A percentile compares a stretch with the other conserved stretches of the same genome.
Conservation (phyloP, 2,888 invertebrate species). For the Muscina levida region DNA sequence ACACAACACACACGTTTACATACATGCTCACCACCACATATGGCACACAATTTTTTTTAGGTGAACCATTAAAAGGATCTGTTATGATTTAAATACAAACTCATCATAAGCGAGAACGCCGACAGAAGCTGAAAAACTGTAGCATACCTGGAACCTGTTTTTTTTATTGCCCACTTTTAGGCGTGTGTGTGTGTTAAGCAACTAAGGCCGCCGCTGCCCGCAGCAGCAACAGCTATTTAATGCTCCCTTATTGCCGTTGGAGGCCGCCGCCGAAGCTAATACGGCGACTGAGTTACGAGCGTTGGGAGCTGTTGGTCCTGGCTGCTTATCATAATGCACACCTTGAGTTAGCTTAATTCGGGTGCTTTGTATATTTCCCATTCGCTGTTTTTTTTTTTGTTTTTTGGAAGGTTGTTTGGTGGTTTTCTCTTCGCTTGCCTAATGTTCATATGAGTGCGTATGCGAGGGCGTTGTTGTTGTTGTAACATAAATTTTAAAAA, state of each 20-base stretch:
- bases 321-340: constrained; percentile 68
- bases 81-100: constrained; percentile 68
- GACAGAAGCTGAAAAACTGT: not conserved
- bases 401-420: constrained; percentile 1
- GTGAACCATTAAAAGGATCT: constrained; percentile 68
- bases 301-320: not conserved
- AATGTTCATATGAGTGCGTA: constrained; percentile 21
- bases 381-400: constrained; percentile 17
- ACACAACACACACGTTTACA: not conserved
- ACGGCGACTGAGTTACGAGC: constrained; percentile 25
- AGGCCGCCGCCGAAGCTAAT: constrained; percentile 18
- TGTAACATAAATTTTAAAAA: constrained; percentile 68
- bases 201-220: constrained; percentile 12
- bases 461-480: constrained; percentile 33
- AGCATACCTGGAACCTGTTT: constrained; percentile 22
- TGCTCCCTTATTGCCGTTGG: not conserved
- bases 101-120: constrained; percentile 53
- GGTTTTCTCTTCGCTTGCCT: no score
- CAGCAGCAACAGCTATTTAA: constrained; percentile 28
- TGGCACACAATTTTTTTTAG: constrained; percentile 42
- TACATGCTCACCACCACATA: constrained; percentile 25
- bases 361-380: no score
- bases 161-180: constrained; percentile 27
- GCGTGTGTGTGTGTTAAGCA: constrained; percentile 9
- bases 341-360: constrained; percentile 63